Percentiles rank a stretch among this genome's conserved stretches.
Conservation (phyloP, 2,797 vertebrate species). For the Poeciliopsis gracilis region DNA sequence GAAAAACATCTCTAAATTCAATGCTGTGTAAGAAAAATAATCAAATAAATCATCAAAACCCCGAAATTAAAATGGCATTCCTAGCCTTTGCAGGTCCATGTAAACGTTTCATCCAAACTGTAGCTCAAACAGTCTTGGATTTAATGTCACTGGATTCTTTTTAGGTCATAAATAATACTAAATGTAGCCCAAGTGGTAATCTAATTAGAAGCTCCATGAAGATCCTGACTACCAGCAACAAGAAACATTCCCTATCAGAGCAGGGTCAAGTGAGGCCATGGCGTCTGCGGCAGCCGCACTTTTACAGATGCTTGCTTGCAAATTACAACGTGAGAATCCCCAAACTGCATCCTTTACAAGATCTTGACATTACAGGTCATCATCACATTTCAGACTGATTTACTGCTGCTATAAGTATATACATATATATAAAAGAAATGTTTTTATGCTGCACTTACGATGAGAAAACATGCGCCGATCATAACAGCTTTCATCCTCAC, state of each 20-base stretch:
- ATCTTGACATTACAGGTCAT: not conserved
- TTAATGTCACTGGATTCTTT: constrained; percentile 28
- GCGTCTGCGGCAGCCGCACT: constrained; percentile 10
- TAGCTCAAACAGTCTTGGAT: constrained; percentile 34
- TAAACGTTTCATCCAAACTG: not conserved
- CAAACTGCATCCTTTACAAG: constrained; percentile 19
- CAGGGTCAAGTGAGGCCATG: constrained; percentile 37
- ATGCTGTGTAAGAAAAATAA: not conserved
- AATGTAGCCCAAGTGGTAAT: constrained; percentile 33
- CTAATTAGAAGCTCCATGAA: constrained; percentile 33
- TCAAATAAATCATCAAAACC: not conserved
- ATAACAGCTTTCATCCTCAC: constrained; percentile 94
- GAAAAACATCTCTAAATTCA: not conserved
- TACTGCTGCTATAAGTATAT: constrained; percentile 8
- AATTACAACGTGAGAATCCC: constrained; percentile 21
- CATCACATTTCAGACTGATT: not conserved
- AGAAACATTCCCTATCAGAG: constrained; percentile 19
- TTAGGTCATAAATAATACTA: constrained; percentile 40
- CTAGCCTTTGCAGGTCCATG: not conserved
- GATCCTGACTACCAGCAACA: constrained; percentile 16
- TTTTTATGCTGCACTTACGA: constrained; percentile 84
- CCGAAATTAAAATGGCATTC: not conserved
- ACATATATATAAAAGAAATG: not conserved
- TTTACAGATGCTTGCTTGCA: not conserved
- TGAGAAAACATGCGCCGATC: constrained; percentile 96